Conservation (phyloP, 2,113 vertebrate species). For the Eretmochelys imbricata region DNA sequence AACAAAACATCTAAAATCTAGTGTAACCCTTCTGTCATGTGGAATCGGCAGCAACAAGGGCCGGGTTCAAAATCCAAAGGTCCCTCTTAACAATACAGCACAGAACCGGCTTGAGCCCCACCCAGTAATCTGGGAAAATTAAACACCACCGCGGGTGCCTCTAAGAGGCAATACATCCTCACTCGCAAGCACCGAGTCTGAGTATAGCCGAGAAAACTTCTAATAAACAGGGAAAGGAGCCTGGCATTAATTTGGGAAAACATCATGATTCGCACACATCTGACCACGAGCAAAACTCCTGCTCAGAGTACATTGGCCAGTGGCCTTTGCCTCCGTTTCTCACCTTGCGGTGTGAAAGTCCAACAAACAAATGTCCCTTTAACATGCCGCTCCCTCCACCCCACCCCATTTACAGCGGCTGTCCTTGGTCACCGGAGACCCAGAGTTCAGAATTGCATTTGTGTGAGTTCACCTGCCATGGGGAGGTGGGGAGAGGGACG, state of each 20-base stretch:
- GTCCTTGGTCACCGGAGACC: background rate
- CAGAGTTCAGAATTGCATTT: too few relatives aligned
- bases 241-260: background rate
- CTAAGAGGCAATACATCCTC: background rate
- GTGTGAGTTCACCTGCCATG: too few relatives aligned
- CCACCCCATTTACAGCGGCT: background rate
- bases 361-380: background rate
- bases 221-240: background rate
- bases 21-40: background rate
- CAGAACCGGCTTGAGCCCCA: background rate
- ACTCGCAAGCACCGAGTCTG: background rate
- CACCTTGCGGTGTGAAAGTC: background rate
- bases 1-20: background rate
- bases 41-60: background rate
- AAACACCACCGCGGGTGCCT: background rate
- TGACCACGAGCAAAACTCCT: background rate
- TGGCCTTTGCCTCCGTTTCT: background rate
- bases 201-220: background rate
- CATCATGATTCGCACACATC: background rate
- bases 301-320: background rate
- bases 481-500: too few relatives aligned
- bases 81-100: background rate
- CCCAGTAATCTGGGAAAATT: background rate
- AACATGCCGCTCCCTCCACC: background rate
- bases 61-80: background rate